These are phyloP conservation scores for Lerema accius DNA, from an alignment of 1,140 invertebrate genomes.

Conservation along the genomic window DNA sequence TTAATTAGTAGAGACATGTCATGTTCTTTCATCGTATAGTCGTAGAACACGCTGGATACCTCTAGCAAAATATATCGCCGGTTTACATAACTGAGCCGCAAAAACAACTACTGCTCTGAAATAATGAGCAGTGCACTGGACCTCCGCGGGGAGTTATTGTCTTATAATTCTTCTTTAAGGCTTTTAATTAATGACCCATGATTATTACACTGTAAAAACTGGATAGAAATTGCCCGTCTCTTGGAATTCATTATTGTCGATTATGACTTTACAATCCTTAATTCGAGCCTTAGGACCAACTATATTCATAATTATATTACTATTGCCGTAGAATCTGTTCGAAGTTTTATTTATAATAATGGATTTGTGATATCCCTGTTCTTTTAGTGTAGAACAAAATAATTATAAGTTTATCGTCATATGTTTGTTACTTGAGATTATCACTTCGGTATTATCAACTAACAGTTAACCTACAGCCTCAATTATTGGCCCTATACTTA, in stretches of 20 bases:
- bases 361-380: no score
- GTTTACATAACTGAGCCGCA: constrained; percentile 12
- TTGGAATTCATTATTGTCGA: constrained; percentile 49
- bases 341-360: constrained; percentile 9
- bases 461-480: no score
- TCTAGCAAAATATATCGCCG: constrained; percentile 45
- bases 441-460: no score
- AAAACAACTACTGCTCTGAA: constrained; percentile 39
- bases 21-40: constrained; percentile 60
- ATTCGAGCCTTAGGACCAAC: constrained; percentile 44
- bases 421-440: no score
- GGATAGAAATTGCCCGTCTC: constrained; percentile 42
- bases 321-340: background rate
- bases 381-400: no score
- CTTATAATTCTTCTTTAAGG: constrained; percentile 41
- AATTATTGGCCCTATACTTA: no score
- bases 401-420: no score
- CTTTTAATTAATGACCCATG: constrained; percentile 55
- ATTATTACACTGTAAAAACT: constrained; percentile 56
- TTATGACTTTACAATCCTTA: constrained; percentile 64
- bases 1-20: constrained; percentile 66
- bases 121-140: constrained; percentile 53
- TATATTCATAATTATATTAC: constrained; percentile 36
- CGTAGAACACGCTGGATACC: constrained; percentile 51
- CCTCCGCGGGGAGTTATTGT: constrained; percentile 48